Evolutionary conservation across 2,888 invertebrate species (phyloP), one percentile per base, ranked within the genome.

Genomic region (Anaspis maculata): DNA sequence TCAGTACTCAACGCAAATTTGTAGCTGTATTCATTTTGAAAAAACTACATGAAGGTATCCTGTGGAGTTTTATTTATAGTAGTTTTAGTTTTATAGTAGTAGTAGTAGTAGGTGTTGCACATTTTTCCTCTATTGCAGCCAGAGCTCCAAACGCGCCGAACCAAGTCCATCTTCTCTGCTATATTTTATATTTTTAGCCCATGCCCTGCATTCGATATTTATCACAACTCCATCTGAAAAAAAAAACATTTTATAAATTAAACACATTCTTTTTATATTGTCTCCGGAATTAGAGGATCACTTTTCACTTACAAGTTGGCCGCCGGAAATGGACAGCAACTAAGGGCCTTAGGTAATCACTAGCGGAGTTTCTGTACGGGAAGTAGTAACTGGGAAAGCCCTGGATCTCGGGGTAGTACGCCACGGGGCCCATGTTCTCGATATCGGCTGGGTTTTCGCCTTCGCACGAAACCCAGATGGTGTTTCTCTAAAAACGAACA

Each of bases 361-460:
- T n/a, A 56, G 83, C 83, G 15, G 83, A 79, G 61, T 90, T 89
- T 51, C 79, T 77, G 61, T 79, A 92, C 0, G 92, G 92, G 69
- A 86, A 92, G 67, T 84, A 92, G 59, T 84, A 89, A 1, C 87
- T 87, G 0, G 89, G 88, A 60, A 90, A 89, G 32, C 91, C 90
- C 50, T 79, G 75, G 13, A 59, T 45, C 4, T 25, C 26, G 0
- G 90, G 90, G 45, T 78, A 70, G 68, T 92, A 92, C 40, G 76
- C 71, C 41, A 95, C 72, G 2, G 82, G 79, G 0, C 94, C 95
- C 44, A 95, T 76, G 64, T 91, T 88, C 66, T 96, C 95, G 38
- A 82, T 72, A 67, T 95, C 95, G 1, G 87, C 85, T 0, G 91
- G 85, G 65, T 87, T 89, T 72, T 94, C 94, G 27, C 96, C 96